Percentiles rank a stretch among this genome's conserved stretches.
phyloP scores from a whole-genome alignment of 2,888 invertebrate genomes.

The Ornithoptera priamus region DNA sequence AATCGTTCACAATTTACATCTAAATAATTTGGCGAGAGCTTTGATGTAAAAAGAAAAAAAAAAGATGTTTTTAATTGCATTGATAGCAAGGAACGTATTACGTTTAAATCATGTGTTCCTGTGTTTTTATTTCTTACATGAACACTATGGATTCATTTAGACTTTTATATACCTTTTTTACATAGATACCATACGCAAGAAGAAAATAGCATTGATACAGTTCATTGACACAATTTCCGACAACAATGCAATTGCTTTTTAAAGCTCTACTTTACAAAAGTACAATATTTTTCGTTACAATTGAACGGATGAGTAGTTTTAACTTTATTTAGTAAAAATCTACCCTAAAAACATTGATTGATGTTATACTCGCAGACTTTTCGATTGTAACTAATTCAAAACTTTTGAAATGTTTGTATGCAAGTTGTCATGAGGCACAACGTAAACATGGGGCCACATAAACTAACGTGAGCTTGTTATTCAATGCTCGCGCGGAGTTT shows the following conservation, averaged over 20 bases:
- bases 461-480: conserved; percentile 30
- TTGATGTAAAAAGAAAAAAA: neutral
- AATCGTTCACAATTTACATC: neutral
- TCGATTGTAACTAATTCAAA: conserved; percentile 15
- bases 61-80: neutral
- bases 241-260: neutral
- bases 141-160: neutral
- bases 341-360: neutral
- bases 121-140: too few relatives aligned
- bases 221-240: neutral
- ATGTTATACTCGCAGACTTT: neutral
- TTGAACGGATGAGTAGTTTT: neutral
- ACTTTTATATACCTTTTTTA: neutral
- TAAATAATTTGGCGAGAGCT: neutral
- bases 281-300: neutral
- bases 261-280: neutral
- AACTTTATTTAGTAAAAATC: neutral
- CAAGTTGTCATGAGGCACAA: conserved; percentile 70
- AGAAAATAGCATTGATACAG: neutral
- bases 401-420: conserved; percentile 64
- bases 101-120: neutral
- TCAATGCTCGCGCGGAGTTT: conserved; percentile 2
- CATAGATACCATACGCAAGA: neutral
- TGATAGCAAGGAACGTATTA: too few relatives aligned
- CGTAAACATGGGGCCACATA: conserved; percentile 60